Evolutionary conservation across 1,140 invertebrate species (phyloP), one percentile per base, ranked within the genome.

Genomic region (Pseudomyrmex gracilis): DNA sequence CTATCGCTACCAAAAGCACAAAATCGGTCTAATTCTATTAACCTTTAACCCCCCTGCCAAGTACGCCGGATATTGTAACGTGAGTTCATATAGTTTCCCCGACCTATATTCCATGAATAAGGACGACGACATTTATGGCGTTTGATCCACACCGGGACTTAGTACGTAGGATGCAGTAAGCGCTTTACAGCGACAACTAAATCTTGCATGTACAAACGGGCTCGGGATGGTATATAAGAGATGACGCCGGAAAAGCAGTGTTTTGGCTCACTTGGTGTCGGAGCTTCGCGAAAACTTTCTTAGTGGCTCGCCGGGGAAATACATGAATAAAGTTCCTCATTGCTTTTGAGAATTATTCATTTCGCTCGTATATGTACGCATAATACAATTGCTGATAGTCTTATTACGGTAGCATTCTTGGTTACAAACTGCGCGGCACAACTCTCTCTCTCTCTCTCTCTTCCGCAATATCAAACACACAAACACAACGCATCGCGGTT

Each of bases 271-370:
- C 57, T 47, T 34, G 13, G 53, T 22, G 53, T 53, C 53, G 58
- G 58, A 3, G 67, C 85, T 87, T 87, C 63, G 49, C 64, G 20
- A 22, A 22, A 87, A 87, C 82, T 87, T 87, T 84, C 82, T 84
- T 80, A 24, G 15, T 13, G 61, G 73, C 53, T 70, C 51, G 10
- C 22, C 9, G 22, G 71, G 66, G 58, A 60, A 70, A 80, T 58
- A 58, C 76, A 58, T 20, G 53, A 80, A 20, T 24, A 12, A 68
- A 70, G 53, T 78, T 78, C 43, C 20, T 2, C 15, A 34, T 34
- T 9, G 22, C 20, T 43, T 51, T 57, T 57, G 55, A 53, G 34
- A 78, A 64, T 57, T 57, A 47, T 15, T 80, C 66, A 20, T 80
- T 60, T 51, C 66, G 51, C 20, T 49, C 12, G 43, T 49, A n/a